Evolutionary conservation across 2,113 vertebrate genomes (phyloP).

Genomic region (Lagopus muta): DNA sequence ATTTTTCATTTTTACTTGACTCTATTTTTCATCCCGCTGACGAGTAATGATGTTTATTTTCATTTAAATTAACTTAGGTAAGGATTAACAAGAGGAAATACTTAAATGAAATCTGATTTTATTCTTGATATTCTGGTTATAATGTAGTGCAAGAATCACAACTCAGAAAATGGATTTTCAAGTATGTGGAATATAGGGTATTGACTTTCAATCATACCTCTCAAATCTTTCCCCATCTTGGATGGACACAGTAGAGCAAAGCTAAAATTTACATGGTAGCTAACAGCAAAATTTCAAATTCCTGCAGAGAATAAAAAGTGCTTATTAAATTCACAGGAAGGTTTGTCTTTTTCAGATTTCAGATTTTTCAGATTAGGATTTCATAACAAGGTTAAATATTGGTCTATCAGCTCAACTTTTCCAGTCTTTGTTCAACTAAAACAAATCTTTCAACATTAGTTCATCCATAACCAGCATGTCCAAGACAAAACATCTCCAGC

Average conservation of each 20-base stretch:
- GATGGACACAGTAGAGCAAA: conserved; percentile 23
- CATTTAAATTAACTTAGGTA: conserved; percentile 70
- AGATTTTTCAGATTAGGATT: background rate
- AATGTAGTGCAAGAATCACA: conserved; percentile 73
- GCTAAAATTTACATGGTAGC: conserved; percentile 40
- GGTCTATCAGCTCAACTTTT: background rate
- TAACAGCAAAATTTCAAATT: conserved; percentile 41
- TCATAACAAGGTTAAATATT: background rate
- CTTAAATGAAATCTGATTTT: conserved; percentile 75
- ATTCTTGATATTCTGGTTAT: conserved; percentile 78
- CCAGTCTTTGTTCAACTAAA: background rate
- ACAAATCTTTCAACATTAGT: background rate
- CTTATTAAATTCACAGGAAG: background rate
- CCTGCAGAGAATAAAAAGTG: background rate
- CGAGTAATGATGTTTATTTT: conserved; percentile 54
- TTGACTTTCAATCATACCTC: conserved; percentile 78
- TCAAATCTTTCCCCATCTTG: conserved; percentile 71
- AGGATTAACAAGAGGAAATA: conserved; percentile 72
- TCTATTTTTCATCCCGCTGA: conserved; percentile 40
- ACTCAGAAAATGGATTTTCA: conserved; percentile 82
- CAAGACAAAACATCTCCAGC: conserved; percentile 46
- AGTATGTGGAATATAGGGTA: conserved; percentile 80
- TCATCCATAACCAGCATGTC: background rate
- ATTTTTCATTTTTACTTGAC: background rate
- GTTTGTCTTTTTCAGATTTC: background rate